Evolutionary conservation across 1,140 invertebrate species (phyloP).

Genomic region (Aradophagus sp.): DNA sequence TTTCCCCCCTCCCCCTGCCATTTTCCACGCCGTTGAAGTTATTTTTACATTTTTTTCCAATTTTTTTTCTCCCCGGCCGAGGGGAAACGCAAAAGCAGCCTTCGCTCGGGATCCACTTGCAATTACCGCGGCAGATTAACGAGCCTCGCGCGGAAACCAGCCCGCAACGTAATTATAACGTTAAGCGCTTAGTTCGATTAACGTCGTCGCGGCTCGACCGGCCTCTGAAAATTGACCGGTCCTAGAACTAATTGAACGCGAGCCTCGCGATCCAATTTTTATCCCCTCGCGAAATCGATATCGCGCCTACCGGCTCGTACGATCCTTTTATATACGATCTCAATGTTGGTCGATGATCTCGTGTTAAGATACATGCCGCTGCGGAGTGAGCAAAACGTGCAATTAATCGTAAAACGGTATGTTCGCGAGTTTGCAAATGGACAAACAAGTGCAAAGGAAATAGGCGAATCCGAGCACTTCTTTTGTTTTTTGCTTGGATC

Average conservation of each 20-base stretch:
- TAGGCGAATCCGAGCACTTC: too few species aligned
- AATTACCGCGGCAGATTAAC: slow-evolving; percentile 5
- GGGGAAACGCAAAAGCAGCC: slow-evolving; percentile 5
- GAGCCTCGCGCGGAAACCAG: slow-evolving; percentile 3
- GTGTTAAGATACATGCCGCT: too few species aligned
- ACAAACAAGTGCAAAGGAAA: too few species aligned
- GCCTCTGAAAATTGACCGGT: neutral
- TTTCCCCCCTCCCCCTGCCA: too few species aligned
- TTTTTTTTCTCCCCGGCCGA: neutral
- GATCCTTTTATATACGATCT: too few species aligned
- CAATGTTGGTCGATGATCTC: too few species aligned
- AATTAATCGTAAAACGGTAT: too few species aligned
- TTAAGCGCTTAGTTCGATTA: slow-evolving; percentile 1
- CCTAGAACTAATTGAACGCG: slow-evolving; percentile 28
- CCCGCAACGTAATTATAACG: slow-evolving; percentile 3
- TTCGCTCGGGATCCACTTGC: neutral
- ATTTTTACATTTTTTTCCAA: too few species aligned
- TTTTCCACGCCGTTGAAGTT: too few species aligned
- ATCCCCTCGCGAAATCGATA: neutral
- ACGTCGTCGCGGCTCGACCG: slow-evolving; percentile 1
- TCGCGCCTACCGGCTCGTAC: neutral
- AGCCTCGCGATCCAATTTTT: slow-evolving; percentile 13
- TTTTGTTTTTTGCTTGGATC: too few species aligned
- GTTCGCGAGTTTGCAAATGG: too few species aligned
- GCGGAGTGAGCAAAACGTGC: too few species aligned